Evolutionary conservation across 1,140 invertebrate species (phyloP).

Genomic region (Brachionus rubens): DNA sequence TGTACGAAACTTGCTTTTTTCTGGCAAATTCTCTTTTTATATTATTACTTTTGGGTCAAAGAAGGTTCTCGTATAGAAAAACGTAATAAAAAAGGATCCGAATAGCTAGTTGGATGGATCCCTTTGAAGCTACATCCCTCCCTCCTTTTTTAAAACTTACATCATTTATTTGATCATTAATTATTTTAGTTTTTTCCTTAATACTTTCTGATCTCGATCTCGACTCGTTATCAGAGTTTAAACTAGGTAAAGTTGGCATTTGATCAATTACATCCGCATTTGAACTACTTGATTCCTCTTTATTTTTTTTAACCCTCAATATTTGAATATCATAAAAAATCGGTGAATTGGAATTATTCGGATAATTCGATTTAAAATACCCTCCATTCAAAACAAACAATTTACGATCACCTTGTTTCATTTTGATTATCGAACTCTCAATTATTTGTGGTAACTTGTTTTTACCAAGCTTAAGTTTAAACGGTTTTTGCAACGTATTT

Average conservation of each 20-base stretch:
- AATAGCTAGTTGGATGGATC: too few species aligned
- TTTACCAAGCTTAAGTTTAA: conserved; percentile 27
- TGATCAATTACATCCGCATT: conserved; percentile 47
- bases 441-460: conserved; percentile 40
- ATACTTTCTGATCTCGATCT: conserved; percentile 29
- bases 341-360: not conserved
- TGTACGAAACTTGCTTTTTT: too few species aligned
- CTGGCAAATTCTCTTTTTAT: too few species aligned
- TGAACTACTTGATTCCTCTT: conserved; percentile 6
- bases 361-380: conserved; percentile 1
- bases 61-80: too few species aligned
- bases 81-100: too few species aligned
- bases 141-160: too few species aligned
- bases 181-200: conserved; percentile 34
- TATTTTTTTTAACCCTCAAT: conserved; percentile 19
- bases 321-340: conserved; percentile 38
- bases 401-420: conserved; percentile 44
- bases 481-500: conserved; percentile 29
- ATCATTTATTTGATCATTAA: conserved; percentile 44
- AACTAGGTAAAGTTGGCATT: conserved; percentile 50
- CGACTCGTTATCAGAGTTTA: not conserved
- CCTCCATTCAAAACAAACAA: conserved; percentile 29
- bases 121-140: too few species aligned
- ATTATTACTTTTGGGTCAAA: too few species aligned
- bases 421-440: conserved; percentile 8